Conservation (phyloP, 2,888 invertebrate genomes). For the Lysandra bellargus region DNA sequence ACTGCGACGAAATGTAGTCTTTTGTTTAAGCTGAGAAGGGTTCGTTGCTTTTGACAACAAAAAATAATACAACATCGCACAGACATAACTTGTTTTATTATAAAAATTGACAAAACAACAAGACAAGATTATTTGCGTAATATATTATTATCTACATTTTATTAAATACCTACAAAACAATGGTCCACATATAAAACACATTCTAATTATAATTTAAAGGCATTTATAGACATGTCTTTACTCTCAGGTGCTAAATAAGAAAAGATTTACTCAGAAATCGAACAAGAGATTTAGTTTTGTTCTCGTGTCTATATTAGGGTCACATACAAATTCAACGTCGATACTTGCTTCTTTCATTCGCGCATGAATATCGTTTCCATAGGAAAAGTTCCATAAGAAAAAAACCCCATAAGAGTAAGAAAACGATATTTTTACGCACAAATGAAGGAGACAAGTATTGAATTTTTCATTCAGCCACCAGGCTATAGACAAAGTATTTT, state of each 20-base stretch:
- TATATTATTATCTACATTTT: conserved; percentile 31
- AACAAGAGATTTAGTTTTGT: neutral
- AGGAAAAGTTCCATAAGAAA: too few relatives aligned
- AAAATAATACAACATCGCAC: conserved; percentile 31
- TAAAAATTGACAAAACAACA: conserved; percentile 38
- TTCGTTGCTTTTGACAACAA: too few relatives aligned
- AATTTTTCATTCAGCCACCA: too few relatives aligned
- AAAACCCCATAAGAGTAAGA: too few relatives aligned
- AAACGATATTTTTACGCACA: too few relatives aligned
- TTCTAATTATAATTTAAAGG: conserved; percentile 31
- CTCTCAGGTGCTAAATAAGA: neutral
- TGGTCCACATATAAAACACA: conserved; percentile 34
- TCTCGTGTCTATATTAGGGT: neutral
- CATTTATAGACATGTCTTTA: conserved; percentile 12
- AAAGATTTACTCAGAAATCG: neutral
- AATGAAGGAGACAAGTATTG: too few relatives aligned
- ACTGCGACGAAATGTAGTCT: too few relatives aligned
- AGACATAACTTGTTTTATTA: conserved; percentile 37
- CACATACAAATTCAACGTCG: neutral
- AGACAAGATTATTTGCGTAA: conserved; percentile 34
- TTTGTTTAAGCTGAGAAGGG: too few relatives aligned
- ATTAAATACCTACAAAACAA: conserved; percentile 33
- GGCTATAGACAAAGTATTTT: neutral
- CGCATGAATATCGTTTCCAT: too few relatives aligned
- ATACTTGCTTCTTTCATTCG: too few relatives aligned